These are phyloP conservation scores for Puma concolor DNA, from an alignment of 2,113 vertebrate species.

Conservation along the genomic window DNA sequence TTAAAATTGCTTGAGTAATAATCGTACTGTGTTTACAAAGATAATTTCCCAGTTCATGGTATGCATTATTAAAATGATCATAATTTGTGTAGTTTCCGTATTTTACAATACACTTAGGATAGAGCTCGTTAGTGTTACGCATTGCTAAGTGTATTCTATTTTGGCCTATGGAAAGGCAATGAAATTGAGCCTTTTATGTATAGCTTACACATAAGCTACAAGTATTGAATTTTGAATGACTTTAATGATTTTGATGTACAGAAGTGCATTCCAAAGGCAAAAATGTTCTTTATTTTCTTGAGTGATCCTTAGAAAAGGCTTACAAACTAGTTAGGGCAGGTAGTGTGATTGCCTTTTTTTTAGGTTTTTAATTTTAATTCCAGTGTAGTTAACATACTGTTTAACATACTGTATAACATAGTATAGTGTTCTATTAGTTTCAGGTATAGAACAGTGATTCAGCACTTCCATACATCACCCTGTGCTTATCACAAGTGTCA, in stretches of 20 bases:
- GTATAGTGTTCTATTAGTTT: not conserved
- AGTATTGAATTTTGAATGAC: not conserved
- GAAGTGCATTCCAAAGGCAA: not conserved
- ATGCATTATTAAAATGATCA: slow-evolving; percentile 1
- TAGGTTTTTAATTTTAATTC: not conserved
- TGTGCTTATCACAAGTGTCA: not conserved
- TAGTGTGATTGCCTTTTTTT: not conserved
- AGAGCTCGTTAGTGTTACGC: not conserved
- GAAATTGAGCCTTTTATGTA: not conserved
- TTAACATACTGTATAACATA: too few relatives aligned
- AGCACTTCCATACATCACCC: not conserved
- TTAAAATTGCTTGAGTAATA: not conserved
- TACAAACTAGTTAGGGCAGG: not conserved
- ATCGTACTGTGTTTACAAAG: not conserved
- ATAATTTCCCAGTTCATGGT: not conserved
- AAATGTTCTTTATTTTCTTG: not conserved
- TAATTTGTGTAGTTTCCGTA: not conserved
- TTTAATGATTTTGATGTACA: not conserved
- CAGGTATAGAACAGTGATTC: not conserved
- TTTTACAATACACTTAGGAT: not conserved
- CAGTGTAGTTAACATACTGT: not conserved
- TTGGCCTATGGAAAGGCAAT: not conserved
- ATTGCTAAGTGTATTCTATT: not conserved
- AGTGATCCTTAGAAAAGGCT: not conserved
- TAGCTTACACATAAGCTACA: not conserved